Evolutionary conservation across 2,113 vertebrate species (phyloP).

Genomic region (Plecotus auritus): DNA sequence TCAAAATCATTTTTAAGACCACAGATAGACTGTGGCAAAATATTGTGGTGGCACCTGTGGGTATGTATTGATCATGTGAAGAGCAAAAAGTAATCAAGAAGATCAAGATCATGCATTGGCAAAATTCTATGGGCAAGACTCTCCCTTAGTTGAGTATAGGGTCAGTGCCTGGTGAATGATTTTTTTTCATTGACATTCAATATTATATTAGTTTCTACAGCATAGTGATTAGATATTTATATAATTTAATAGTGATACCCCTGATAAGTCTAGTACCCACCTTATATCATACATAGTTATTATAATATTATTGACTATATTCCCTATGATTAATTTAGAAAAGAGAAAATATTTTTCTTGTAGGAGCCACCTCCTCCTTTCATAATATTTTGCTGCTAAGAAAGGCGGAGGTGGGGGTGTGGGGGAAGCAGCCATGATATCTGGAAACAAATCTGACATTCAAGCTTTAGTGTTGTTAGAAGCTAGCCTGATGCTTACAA

Average conservation of each 20-base stretch:
- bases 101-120: background rate
- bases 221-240: background rate
- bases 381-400: background rate
- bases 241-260: background rate
- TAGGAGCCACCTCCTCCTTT: background rate
- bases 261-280: background rate
- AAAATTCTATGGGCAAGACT: background rate
- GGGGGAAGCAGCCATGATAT: background rate
- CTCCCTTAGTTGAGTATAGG: background rate
- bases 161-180: background rate
- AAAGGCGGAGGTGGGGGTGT: background rate
- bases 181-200: background rate
- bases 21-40: background rate
- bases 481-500: background rate
- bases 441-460: background rate
- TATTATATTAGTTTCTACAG: background rate
- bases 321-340: background rate
- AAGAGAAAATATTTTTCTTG: background rate
- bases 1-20: conserved; percentile 4
- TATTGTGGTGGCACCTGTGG: background rate
- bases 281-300: background rate
- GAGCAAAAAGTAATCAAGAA: background rate
- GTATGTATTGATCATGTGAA: background rate
- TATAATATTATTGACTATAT: background rate
- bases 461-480: background rate